Percentiles rank a stretch among this genome's conserved stretches.
Conservation (phyloP, 2,888 invertebrate genomes). For the Neoitamus cyanurus region DNA sequence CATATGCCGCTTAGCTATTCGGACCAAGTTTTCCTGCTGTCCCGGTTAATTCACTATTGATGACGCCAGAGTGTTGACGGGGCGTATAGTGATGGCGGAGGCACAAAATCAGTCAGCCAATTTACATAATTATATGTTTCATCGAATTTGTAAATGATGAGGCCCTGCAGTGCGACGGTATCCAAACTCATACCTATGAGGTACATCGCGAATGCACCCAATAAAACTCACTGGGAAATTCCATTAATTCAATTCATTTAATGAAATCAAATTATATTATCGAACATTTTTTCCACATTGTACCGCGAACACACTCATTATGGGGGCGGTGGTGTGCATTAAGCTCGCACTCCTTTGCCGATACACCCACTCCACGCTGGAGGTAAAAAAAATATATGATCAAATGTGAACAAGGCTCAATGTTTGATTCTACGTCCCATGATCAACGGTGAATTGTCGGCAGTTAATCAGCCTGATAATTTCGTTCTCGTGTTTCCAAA, state of each 20-base stretch:
- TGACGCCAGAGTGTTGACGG: background rate
- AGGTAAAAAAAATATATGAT: background rate
- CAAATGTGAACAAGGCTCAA: background rate
- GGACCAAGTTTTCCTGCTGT: background rate
- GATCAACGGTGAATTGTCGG: background rate
- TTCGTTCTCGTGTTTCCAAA: slow-evolving; percentile 20
- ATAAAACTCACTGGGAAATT: slow-evolving; percentile 3
- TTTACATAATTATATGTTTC: slow-evolving; percentile 38
- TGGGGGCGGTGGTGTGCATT: background rate
- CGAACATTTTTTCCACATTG: slow-evolving; percentile 11
- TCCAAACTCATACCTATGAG: background rate
- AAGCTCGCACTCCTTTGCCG: background rate
- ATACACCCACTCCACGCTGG: background rate
- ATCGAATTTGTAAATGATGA: slow-evolving; percentile 30
- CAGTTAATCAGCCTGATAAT: slow-evolving; percentile 35
- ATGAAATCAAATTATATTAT: slow-evolving; percentile 41
- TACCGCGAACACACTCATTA: slow-evolving; percentile 23
- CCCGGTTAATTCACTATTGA: slow-evolving; percentile 19
- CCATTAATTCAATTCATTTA: slow-evolving; percentile 42
- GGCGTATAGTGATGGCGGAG: background rate
- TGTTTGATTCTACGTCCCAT: slow-evolving; percentile 1
- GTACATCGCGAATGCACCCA: background rate
- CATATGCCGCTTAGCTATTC: background rate
- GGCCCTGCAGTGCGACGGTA: background rate
- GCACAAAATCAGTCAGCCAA: slow-evolving; percentile 34